These are phyloP conservation scores for Dolichopus griseipennis DNA, from an alignment of 2,888 invertebrate species.

Conservation along the genomic window DNA sequence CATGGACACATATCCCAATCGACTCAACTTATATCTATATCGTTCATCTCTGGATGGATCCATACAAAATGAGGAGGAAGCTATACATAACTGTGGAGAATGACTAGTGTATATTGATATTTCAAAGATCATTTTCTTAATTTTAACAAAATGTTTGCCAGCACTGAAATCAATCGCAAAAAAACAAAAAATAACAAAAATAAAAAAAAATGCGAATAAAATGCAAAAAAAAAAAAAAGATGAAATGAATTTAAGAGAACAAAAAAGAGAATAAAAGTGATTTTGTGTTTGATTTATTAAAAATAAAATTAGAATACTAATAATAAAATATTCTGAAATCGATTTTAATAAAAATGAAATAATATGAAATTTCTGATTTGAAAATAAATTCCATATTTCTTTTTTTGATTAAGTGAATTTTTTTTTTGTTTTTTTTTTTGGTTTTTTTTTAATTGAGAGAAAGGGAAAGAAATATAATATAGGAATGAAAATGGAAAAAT, in stretches of 20 bases:
- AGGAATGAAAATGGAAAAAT: no score
- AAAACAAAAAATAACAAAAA: neutral
- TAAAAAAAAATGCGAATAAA: neutral
- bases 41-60: no score
- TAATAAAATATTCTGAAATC: neutral
- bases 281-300: neutral
- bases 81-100: no score
- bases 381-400: neutral
- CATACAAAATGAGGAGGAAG: no score
- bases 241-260: neutral
- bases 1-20: no score
- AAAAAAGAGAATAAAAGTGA: neutral
- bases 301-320: conserved; percentile 2
- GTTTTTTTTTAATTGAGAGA: no score
- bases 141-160: no score
- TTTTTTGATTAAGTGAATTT: neutral
- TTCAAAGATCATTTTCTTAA: no score
- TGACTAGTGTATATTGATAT: no score
- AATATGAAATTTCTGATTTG: neutral
- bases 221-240: neutral
- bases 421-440: no score
- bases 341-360: neutral
- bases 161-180: neutral
- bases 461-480: no score
- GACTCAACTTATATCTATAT: no score